Conservation (phyloP, 1,140 invertebrate species). For the Pomacea maculata region DNA sequence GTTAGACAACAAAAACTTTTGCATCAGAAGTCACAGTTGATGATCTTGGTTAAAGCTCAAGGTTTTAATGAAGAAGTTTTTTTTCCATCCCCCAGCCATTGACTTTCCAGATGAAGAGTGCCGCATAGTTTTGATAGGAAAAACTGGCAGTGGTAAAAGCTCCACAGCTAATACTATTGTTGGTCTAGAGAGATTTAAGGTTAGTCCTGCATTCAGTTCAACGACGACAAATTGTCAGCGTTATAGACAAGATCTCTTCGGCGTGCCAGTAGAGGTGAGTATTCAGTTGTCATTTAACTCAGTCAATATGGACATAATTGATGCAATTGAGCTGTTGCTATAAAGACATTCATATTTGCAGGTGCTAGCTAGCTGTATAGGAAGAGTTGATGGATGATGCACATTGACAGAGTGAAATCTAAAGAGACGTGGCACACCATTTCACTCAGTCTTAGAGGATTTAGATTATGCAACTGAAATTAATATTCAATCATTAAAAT, state of each 20-base stretch:
- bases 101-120: not conserved
- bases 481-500: too few relatives aligned
- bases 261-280: not conserved
- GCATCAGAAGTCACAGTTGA: too few relatives aligned
- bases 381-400: not conserved
- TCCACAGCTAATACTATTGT: constrained; percentile 15
- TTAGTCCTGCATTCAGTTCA: not conserved
- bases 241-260: not conserved
- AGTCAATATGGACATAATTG: not conserved
- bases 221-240: not conserved
- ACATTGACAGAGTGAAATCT: not conserved
- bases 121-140: constrained; percentile 6
- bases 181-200: not conserved
- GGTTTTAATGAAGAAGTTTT: not conserved
- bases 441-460: too few relatives aligned
- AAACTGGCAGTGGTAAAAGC: constrained; percentile 13
- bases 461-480: not conserved
- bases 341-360: not conserved
- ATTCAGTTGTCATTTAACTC: not conserved
- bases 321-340: not conserved
- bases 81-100: not conserved
- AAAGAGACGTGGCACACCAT: not conserved
- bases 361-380: not conserved
- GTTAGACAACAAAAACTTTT: too few relatives aligned
- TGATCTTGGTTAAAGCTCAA: too few relatives aligned